Percentiles rank a stretch among this genome's conserved stretches.
Conservation (phyloP, 2,888 invertebrate species). For the Xestia ashworthii region DNA sequence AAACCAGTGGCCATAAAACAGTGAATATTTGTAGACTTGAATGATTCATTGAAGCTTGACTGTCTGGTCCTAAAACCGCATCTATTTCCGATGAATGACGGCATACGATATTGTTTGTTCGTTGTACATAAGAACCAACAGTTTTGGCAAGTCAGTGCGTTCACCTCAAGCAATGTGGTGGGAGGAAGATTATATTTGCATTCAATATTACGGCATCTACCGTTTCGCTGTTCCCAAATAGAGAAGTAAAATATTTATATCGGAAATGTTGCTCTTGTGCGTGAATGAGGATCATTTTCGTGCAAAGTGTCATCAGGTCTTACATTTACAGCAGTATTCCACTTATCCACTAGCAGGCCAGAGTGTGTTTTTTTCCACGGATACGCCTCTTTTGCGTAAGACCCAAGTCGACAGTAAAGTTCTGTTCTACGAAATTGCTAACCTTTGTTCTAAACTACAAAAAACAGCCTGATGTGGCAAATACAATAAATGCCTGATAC, state of each 20-base stretch:
- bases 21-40: slow-evolving; percentile 20
- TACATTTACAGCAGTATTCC: too few relatives aligned
- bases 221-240: background rate
- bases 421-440: background rate
- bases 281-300: background rate
- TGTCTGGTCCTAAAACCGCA: slow-evolving; percentile 13
- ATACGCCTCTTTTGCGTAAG: background rate
- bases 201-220: slow-evolving; percentile 14
- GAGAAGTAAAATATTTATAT: background rate
- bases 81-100: slow-evolving; percentile 40
- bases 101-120: slow-evolving; percentile 14
- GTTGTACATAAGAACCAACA: background rate
- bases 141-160: slow-evolving; percentile 38
- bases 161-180: slow-evolving; percentile 35
- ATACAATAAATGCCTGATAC: background rate
- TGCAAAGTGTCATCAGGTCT: background rate
- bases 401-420: background rate
- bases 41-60: slow-evolving; percentile 45
- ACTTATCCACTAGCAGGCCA: too few relatives aligned
- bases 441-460: background rate
- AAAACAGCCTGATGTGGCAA: background rate
- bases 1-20: slow-evolving; percentile 14
- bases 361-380: background rate
- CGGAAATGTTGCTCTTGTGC: background rate
- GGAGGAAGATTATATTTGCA: slow-evolving; percentile 24